These are phyloP conservation scores for Alloscopus bannaensis DNA, from an alignment of 2,888 invertebrate genomes.

Conservation along the genomic window DNA sequence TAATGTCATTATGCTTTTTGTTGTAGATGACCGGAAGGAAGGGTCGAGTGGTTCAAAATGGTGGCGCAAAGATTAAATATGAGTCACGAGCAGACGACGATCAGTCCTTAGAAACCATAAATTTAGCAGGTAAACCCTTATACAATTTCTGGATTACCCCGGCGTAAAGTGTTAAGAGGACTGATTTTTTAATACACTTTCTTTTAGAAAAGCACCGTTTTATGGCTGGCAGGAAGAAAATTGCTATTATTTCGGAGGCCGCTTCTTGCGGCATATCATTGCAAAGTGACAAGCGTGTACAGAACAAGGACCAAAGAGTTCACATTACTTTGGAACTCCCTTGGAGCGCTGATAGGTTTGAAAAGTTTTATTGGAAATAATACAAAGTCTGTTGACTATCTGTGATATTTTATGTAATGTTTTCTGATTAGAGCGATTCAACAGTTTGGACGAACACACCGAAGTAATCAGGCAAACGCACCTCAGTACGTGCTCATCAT, in stretches of 20 bases:
- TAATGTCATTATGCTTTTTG: too few species aligned
- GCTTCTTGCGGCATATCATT: slow-evolving; percentile 98
- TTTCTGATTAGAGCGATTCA: too few species aligned
- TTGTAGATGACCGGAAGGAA: not conserved
- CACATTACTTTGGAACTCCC: slow-evolving; percentile 98
- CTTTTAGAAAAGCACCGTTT: slow-evolving; percentile 82
- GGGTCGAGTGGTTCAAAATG: not conserved
- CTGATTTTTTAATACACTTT: not conserved
- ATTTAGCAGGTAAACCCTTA: not conserved
- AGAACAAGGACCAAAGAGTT: slow-evolving; percentile 94
- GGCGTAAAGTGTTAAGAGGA: not conserved
- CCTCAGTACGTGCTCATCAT: slow-evolving; percentile 99
- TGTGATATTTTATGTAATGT: too few species aligned
- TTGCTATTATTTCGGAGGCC: slow-evolving; percentile 99
- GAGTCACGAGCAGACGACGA: not conserved
- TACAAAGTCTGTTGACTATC: too few species aligned
- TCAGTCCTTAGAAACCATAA: not conserved
- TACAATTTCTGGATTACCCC: not conserved
- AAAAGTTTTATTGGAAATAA: too few species aligned
- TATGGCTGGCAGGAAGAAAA: slow-evolving; percentile 98
- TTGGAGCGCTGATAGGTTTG: slow-evolving; percentile 99
- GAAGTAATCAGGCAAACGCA: slow-evolving; percentile 98
- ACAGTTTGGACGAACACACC: slow-evolving; percentile 97
- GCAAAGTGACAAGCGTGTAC: slow-evolving; percentile 95
- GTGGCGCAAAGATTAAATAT: not conserved